Conservation (phyloP, 2,113 vertebrate species). For the Odontesthes bonariensis region DNA sequence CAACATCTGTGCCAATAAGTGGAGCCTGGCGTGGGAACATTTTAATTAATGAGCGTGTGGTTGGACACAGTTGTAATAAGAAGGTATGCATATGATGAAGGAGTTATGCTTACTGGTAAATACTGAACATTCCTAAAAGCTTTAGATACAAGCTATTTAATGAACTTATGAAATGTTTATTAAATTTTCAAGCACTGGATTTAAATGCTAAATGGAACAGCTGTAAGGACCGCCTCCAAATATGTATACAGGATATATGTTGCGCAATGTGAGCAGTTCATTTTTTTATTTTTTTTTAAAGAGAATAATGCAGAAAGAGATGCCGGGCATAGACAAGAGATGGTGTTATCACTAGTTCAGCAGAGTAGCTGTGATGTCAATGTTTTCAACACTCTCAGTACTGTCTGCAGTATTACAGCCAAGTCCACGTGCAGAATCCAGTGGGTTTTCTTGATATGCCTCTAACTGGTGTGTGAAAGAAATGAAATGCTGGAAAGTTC, state of each 20-base stretch:
- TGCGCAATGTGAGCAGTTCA: too few species aligned
- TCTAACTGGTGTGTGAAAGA: not conserved
- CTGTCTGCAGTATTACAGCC: not conserved
- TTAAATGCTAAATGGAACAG: not conserved
- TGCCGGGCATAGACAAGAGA: too few species aligned
- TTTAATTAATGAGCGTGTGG: not conserved
- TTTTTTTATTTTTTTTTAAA: too few species aligned
- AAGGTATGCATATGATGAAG: not conserved
- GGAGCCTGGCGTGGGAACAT: conserved; percentile 1
- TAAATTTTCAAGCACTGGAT: not conserved
- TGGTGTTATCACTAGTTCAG: too few species aligned
- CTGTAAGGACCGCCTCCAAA: not conserved
- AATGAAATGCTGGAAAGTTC: not conserved
- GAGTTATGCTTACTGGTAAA: not conserved
- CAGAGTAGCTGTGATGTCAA: not conserved
- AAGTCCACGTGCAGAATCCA: not conserved
- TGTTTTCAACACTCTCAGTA: not conserved
- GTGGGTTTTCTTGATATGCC: too few species aligned
- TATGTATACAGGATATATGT: not conserved
- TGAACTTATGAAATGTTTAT: too few species aligned
- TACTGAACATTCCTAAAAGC: not conserved
- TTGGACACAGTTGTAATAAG: not conserved
- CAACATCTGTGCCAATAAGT: not conserved
- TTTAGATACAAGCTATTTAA: not conserved
- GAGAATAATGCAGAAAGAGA: too few species aligned